A percentile compares a stretch with the other conserved stretches of the same genome.
These are phyloP conservation scores for Taenioides sp. DNA, from an alignment of 2,797 vertebrate genomes.

Conservation along the genomic window DNA sequence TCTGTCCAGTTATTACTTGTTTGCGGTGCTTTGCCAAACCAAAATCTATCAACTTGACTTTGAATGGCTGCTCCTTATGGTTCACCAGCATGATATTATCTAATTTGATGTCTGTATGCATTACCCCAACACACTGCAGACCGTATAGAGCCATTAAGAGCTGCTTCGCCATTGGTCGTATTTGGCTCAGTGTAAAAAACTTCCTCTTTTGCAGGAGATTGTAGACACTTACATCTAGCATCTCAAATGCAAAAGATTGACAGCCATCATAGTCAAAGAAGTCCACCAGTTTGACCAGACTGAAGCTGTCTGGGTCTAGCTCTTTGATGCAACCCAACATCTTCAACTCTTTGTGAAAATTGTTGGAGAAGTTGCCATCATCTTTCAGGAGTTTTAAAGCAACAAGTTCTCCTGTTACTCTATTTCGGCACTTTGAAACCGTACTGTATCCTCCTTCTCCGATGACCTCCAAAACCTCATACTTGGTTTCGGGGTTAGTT, in stretches of 20 bases:
- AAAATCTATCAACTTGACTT: slow-evolving; percentile 1
- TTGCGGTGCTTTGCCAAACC: not conserved
- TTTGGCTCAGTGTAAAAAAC: not conserved
- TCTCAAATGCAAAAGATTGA: not conserved
- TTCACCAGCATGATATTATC: not conserved
- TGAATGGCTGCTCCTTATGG: not conserved
- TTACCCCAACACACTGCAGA: not conserved
- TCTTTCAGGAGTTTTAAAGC: not conserved
- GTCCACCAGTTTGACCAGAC: not conserved
- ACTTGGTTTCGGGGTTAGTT: not conserved
- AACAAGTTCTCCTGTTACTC: not conserved
- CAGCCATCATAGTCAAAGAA: no score
- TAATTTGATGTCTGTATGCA: not conserved
- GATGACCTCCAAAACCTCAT: not conserved
- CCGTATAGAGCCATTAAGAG: not conserved
- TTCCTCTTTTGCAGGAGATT: not conserved
- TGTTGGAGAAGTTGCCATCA: no score
- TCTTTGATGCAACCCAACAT: not conserved
- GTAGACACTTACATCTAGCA: not conserved
- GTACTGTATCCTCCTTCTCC: not conserved
- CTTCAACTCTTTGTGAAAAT: not conserved
- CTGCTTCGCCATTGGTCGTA: not conserved
- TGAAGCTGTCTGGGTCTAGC: not conserved
- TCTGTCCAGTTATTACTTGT: not conserved
- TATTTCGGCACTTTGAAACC: not conserved